Base-by-base conservation (phyloP, 2,797 vertebrate genomes). In the Phrynocephalus guinanensis region DNA sequence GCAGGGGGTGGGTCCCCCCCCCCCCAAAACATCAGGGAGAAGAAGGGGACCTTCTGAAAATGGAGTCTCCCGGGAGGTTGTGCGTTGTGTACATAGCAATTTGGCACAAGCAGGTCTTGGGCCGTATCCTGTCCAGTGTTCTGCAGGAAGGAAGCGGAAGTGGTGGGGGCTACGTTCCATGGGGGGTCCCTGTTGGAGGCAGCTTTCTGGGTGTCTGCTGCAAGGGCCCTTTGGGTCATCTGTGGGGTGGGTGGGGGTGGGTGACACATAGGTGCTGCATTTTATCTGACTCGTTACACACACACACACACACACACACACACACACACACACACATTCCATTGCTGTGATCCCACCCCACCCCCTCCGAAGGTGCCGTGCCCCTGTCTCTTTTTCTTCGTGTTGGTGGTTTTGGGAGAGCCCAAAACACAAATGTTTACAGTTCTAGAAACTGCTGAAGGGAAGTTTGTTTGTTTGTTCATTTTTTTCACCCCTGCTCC, bases 361-460 rank as follows among this genome's bases (percentile, higher is more conserved):
- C 88, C 81, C 38, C 38, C 1, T 89, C 91, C 90, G 91, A 93
- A 91, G 95, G 95, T 95, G 52, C 13, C 52, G 10, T 56, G 52
- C 52, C 9, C 15, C 52, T 77, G 0, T 70, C 38, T 10, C 6
- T 9, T 13, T 82, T 91, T 82, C 33, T 86, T 90, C 52, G 63
- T 86, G 66, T 92, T 90, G 9, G 18, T 48, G 92, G 92, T 93
- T 92, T 89, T 95, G 89, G 87, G 84, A 83, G 90, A 80, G 90
- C 90, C 96, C 92, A 93, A 94, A 96, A 96, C 96, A 95, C 22
- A 90, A 89, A 97, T 98, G 98, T 98, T 98, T 98, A 98, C 98
- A 98, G 97, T 97, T 95, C 86, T 7, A 30, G 3, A 96, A 95
- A 97, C 97, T 97, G 97, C 97, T 97, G 97, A 95, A 89, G 95